Evolutionary conservation across 1,140 invertebrate species (phyloP), one percentile per base, ranked within the genome.

Genomic region (Pseudomyrmex flavicornis): DNA sequence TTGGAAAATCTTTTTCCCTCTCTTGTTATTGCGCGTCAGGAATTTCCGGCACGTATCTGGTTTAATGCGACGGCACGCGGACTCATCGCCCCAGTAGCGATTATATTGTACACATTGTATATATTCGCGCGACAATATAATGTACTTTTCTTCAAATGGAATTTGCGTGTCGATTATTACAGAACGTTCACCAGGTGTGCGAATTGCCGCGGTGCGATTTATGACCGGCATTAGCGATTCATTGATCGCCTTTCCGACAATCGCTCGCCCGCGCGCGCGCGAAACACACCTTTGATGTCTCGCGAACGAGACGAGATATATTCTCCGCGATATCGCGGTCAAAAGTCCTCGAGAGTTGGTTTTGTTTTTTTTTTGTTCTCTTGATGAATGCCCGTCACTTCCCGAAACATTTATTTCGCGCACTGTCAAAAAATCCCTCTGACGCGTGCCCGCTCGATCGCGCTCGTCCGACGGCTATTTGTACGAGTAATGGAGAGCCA

Each of bases 301-400:
- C 75, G 52, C 76, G 50, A 54, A 35, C 35, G 5, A 35, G 35
- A 35, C 35, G 35, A 35, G 5, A 35, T 35, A 35, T n/a, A 69
- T 46, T n/a, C 35, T 35, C 35, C 15, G 52, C 44, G 54, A 8
- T 56, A n/a, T 9, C 61, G 22, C 22, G n/a, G 46, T 79, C 44
- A n/a, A n/a, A n/a, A n/a, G n/a, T n/a, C n/a, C 76, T 79, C 76
- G 76, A 72, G 66, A 80, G 70, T 80, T 80, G 76, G 15, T 80
- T 72, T 72, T 80, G 48, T 8, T 26, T 26, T 26, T 35, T 35
- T 35, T 35, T 35, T 4, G 35, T 35, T 4, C 54, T 15, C 66
- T 72, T 80, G 66, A 80, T 80, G 59, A 80, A 79, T 70, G 76
- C 61, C 76, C 76, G 20, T 59, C 76, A 72, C 20, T 80, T 58